Percentiles rank a stretch among this genome's conserved stretches.
These are phyloP conservation scores for Semibalanus balanoides DNA, from an alignment of 1,140 invertebrate genomes.

Conservation along the genomic window DNA sequence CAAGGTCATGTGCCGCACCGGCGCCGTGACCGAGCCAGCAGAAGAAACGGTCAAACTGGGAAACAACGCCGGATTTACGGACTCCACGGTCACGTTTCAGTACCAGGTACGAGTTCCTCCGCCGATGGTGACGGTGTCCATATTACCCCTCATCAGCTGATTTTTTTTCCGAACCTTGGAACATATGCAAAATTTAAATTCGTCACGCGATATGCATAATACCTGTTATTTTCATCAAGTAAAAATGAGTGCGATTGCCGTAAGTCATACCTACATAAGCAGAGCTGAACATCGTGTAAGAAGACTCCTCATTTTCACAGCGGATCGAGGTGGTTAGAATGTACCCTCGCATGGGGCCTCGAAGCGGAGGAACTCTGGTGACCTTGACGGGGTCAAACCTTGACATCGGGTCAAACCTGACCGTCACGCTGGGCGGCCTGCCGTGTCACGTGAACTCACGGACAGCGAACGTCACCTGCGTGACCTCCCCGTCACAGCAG, in stretches of 20 bases:
- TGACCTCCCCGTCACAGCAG: slow-evolving; percentile 49
- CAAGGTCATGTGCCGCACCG: slow-evolving; percentile 72
- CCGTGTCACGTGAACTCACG: slow-evolving; percentile 75
- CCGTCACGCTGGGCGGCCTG: slow-evolving; percentile 72
- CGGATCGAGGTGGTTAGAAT: slow-evolving; percentile 64
- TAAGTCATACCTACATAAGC: too few relatives aligned
- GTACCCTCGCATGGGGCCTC: slow-evolving; percentile 71
- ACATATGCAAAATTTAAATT: too few relatives aligned
- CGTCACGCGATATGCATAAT: too few relatives aligned
- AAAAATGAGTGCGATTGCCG: too few relatives aligned
- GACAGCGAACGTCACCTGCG: slow-evolving; percentile 73
- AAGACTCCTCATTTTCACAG: slow-evolving; percentile 21
- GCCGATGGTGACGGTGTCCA: too few relatives aligned
- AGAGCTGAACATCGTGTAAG: too few relatives aligned
- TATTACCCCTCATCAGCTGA: too few relatives aligned
- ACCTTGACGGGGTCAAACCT: slow-evolving; percentile 79
- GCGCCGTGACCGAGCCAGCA: slow-evolving; percentile 50
- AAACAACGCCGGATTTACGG: slow-evolving; percentile 73
- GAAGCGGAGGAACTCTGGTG: slow-evolving; percentile 83
- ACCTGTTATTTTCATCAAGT: too few relatives aligned
- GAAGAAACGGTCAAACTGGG: slow-evolving; percentile 69
- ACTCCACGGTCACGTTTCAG: slow-evolving; percentile 73
- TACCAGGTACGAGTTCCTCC: slow-evolving; percentile 43
- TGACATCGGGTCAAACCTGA: slow-evolving; percentile 81
- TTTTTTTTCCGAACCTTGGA: too few relatives aligned